Conservation (phyloP, 2,797 vertebrate genomes). For the Megaceryle alcyon region DNA sequence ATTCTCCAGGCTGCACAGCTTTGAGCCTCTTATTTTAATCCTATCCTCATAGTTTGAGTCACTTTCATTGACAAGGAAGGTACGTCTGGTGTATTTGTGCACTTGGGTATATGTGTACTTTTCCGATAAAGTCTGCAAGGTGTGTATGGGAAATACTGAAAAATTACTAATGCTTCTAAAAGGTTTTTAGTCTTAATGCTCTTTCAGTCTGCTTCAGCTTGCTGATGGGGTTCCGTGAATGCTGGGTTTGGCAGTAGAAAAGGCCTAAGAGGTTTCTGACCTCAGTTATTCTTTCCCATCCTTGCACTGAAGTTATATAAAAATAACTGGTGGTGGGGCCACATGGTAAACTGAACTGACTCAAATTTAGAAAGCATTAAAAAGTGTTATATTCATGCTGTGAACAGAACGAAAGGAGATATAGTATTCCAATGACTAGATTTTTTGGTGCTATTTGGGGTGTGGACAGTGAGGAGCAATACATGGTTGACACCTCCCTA, state of each 20-base stretch:
- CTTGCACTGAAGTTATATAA: not conserved
- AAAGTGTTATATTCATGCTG: not conserved
- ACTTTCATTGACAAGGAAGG: not conserved
- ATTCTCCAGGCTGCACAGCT: not conserved
- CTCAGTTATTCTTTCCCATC: not conserved
- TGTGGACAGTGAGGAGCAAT: not conserved
- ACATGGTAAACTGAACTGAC: not conserved
- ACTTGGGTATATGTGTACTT: not conserved
- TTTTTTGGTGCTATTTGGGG: not conserved
- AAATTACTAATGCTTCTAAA: slow-evolving; percentile 25
- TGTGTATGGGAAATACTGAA: slow-evolving; percentile 7
- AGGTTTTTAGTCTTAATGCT: slow-evolving; percentile 38
- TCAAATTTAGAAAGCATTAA: not conserved
- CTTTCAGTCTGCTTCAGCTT: not conserved
- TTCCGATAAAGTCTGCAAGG: not conserved
- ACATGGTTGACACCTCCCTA: not conserved
- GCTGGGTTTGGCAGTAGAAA: not conserved
- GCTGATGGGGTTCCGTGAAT: not conserved
- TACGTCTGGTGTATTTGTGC: not conserved
- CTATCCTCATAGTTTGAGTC: not conserved
- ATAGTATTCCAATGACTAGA: not conserved
- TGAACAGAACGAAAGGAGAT: not conserved
- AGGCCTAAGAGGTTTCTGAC: not conserved
- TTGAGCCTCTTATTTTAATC: not conserved
- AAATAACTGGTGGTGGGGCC: not conserved